Base-by-base conservation (phyloP, 2,797 vertebrate species). In the Sciurus vulgaris region DNA sequence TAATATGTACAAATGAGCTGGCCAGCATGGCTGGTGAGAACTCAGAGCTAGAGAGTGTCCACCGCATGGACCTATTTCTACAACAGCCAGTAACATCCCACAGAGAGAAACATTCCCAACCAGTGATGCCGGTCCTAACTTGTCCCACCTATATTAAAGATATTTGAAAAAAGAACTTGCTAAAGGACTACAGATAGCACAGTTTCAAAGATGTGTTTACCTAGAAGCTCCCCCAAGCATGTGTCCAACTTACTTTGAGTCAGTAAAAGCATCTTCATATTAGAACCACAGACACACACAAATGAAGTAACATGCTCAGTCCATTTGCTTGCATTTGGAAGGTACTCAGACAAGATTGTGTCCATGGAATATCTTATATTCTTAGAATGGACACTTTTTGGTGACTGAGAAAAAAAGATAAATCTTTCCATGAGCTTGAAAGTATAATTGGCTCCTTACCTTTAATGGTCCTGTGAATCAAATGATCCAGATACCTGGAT, bases 401-500 rank as follows among this genome's bases (percentile, higher is more conserved):
- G 6, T 69, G 12, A 86, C 81, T 72, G 79, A 83, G 88, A 56
- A 86, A 88, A 56, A 26, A 91, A 70, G 86, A 81, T 35, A 47
- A 35, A 6, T 67, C 41, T 81, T 2, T 74, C 56, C 17, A 33
- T 47, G 7, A 7, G 13, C 54, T 91, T 86, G 26, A 12, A 78
- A 47, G 59, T 22, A 41, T 47, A 30, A 41, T 59, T 28, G 7
- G 9, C 30, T 96, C 44, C 12, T 59, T 90, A 67, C 7, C 77
- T 41, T 59, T n/a, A 69, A 65, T 81, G 9, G 22, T 51, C 69
- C n/a, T 47, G 15, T 38, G 59, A 72, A 59, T 51, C 47, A 11
- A 3, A 28, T 4, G 81, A 41, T 28, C 74, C 13, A 0, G 38
- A 76, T 38, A 13, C 65, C 44, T 73, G 33, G n/a, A 38, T 30